Base-by-base conservation (phyloP, 2,797 vertebrate species). In the Spinibarbus caldwelli region DNA sequence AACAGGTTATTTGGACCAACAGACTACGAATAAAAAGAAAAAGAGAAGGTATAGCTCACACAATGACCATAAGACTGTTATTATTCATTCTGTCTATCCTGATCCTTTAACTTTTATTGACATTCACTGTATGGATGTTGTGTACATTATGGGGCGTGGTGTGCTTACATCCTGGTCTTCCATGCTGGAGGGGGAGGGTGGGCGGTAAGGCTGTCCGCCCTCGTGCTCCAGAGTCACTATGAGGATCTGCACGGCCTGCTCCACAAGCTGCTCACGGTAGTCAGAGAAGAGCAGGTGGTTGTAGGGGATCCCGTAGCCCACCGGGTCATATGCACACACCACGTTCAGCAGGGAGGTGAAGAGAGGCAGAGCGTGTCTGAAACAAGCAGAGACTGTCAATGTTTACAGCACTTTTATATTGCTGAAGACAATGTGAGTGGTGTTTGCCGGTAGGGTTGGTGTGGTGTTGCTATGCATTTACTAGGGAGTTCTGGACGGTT, bases 301-400 rank as follows among this genome's bases (percentile, higher is more conserved):
- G 95, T 99, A 99, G 1, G 98, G 98, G 89, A 99, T 98, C 83
- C 98, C 98, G 0, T 98, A 99, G 86, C 98, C 98, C 94, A 99
- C 97, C 0, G 98, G 98, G 91, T 99, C 98, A 1, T 99, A 99
- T 84, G 98, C 98, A 75, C 97, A 98, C 89, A 99, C 97, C 1
- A 99, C 94, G 1, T 99, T 99, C 88, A 99, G 94, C 86, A 99
- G 95, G 0, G 98, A 99, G 52, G 98, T 99, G 93, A 99, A 99
- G 80, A 99, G 96, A 0, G 98, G 98, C 75, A 99, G 94, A 0
- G 98, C 97, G 0, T 99, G 98, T 89, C 98, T 99, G 86, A 6
- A 64, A 34, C 34, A 17, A 14, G 34, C 10, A 75, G 2, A 77
- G 7, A n/a, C 29, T 49, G 11, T 2, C 47, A 54, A 7, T 77